Base-by-base conservation (phyloP, 30 jellyfish, hydroid and myxozoan species). In the Pelagia noctiluca region DNA sequence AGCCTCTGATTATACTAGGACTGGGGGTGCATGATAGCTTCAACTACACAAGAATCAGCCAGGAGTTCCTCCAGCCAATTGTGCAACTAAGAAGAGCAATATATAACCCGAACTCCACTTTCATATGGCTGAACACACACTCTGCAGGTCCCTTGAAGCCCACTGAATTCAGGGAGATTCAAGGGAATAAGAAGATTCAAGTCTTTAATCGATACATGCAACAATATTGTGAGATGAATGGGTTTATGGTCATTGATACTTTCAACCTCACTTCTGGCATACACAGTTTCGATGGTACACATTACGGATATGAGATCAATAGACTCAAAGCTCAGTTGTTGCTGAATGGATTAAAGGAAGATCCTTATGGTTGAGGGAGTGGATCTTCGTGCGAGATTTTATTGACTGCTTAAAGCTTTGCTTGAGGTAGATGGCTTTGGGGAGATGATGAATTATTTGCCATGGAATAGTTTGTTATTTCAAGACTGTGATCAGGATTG, bases 221-320 rank as follows among this genome's bases (percentile, higher is more conserved):
- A 25, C 74, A 88, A 33, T 94, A 23, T 65, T 94, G 99, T 62
- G 48, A 63, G 0, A 53, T 54, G 29, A 88, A 87, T 21, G 50
- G 47, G 28, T 82, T 94, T 21, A 8, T 62, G 37, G 49, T 77
- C 23, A 82, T 94, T 36, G 99, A 94, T 42, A 71, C 99, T 0
- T 94, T 66, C 48, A 88, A 94, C 31, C 61, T 94, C 33, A 94
- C 97, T n/a, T 48, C 72, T 50, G 99, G 97, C 52, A 76, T 94
- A 10, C 95, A 88, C 62, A 94, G 99, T 50, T 94, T 94, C 80
- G 99, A 94, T 84, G 97, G 99, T 13, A 94, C 99, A 3, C 99
- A 94, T 83, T 94, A 85, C 76, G 99, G 99, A 21, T 80, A 75
- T 71, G 89, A 85, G 35, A 49, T 94, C 16, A 94, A 94, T 54